These are phyloP conservation scores for Temnothorax longispinosus DNA, from an alignment of 1,140 invertebrate genomes.

Conservation along the genomic window DNA sequence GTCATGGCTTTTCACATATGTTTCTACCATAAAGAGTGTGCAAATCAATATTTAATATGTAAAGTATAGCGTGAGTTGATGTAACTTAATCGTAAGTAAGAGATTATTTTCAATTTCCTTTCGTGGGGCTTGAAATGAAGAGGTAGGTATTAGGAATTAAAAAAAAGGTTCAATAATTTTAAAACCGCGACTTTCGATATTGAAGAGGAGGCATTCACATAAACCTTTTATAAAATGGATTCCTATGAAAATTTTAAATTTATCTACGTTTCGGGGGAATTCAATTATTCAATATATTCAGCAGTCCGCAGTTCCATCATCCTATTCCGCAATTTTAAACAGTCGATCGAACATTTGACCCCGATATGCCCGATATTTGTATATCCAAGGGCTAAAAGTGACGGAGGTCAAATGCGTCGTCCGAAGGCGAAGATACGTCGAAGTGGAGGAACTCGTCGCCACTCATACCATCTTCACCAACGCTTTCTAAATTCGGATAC, in stretches of 20 bases:
- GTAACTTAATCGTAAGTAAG: neutral
- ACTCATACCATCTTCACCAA: slow-evolving; percentile 32
- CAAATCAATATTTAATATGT: neutral
- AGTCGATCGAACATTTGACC: slow-evolving; percentile 34
- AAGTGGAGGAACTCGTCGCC: neutral
- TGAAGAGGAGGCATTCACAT: neutral
- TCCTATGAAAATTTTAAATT: slow-evolving; percentile 40
- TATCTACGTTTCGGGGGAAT: neutral
- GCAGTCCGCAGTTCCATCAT: neutral
- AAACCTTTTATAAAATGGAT: neutral
- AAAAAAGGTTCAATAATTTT: slow-evolving; percentile 8
- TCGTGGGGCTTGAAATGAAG: neutral
- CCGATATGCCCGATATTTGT: slow-evolving; percentile 7
- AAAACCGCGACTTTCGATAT: neutral
- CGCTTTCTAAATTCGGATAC: slow-evolving; percentile 65
- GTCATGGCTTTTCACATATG: neutral
- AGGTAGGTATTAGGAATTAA: neutral
- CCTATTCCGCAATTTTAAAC: slow-evolving; percentile 25
- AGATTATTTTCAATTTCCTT: neutral
- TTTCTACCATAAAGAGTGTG: neutral
- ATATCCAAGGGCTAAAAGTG: neutral
- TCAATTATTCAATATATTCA: slow-evolving; percentile 12
- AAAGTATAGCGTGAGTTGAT: neutral
- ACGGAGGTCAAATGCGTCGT: neutral
- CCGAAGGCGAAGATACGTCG: neutral